These are phyloP conservation scores for Karalla daura DNA, from an alignment of 2,797 vertebrate genomes.

Conservation along the genomic window DNA sequence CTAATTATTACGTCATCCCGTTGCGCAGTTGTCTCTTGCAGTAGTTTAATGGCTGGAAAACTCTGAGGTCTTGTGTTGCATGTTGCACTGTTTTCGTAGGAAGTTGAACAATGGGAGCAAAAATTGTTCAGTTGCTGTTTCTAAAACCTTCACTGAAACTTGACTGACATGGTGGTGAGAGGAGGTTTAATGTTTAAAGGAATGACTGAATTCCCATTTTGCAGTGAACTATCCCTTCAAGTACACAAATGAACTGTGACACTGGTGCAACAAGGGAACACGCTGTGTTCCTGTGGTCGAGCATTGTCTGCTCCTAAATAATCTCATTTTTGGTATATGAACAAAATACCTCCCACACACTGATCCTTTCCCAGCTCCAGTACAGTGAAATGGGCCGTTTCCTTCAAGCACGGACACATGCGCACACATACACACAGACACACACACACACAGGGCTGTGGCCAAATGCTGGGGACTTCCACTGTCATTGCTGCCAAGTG, in stretches of 20 bases:
- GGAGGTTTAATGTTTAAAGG: constrained; percentile 36
- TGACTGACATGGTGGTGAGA: constrained; percentile 26
- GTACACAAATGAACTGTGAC: constrained; percentile 61
- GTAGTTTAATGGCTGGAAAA: not conserved
- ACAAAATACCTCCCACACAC: constrained; percentile 79
- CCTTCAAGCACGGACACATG: constrained; percentile 46
- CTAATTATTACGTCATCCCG: not conserved
- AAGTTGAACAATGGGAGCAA: constrained; percentile 18
- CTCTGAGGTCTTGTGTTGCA: no score
- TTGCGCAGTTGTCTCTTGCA: not conserved
- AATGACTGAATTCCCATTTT: constrained; percentile 40
- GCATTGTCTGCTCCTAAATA: constrained; percentile 68
- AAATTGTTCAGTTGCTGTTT: not conserved
- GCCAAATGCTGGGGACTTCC: constrained; percentile 83
- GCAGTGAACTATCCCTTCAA: constrained; percentile 46
- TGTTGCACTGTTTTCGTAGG: no score
- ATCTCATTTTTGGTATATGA: constrained; percentile 70
- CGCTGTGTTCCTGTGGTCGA: constrained; percentile 57
- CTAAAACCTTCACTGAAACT: constrained; percentile 20
- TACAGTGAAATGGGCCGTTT: constrained; percentile 75
- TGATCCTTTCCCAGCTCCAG: constrained; percentile 67
- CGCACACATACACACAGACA: constrained; percentile 29
- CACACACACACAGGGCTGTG: constrained; percentile 43
- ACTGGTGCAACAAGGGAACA: constrained; percentile 58
- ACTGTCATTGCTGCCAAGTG: constrained; percentile 80